Base-by-base conservation (phyloP, 2,888 invertebrate species). In the Tiliacea citrago region DNA sequence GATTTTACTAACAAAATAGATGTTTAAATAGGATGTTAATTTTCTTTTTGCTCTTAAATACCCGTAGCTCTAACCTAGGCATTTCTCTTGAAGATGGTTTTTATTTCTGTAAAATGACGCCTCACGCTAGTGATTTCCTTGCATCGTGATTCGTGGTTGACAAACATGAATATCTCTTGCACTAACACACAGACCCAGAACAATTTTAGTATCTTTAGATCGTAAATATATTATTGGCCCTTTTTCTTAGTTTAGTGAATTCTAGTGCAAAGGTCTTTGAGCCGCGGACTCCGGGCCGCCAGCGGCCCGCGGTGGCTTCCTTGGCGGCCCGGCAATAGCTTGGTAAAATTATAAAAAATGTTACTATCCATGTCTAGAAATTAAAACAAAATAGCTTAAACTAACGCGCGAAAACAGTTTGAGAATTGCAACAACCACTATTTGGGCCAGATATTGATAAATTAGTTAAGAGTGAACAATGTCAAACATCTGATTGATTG, bases 1-100 rank as follows among this genome's bases (percentile, higher is more conserved):
- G 68, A 55, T 49, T 78, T 78, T 29, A 39, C 63, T 45, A 47
- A 55, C 53, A 60, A 62, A 79, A 45, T n/a, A 8, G 10, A 18
- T 51, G 29, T 69, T 75, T 61, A 35, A 60, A 60, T 53, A 3
- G 0, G 16, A 39, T 61, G n/a, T 42, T 55, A 21, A 61, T 18
- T 61, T 47, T 35, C 0, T 24, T 47, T 75, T 61, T 68, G 13
- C 18, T 18, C 0, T 58, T 16, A 29, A 29, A 18, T 0, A 29
- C 16, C n/a, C 5, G 2, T 57, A 21, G 8, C 16, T 1, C 13
- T 2, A 13, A 18, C 7, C 2, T 39, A 21, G 4, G 0, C 0
- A 5, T 29, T 51, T 67, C 1, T 21, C 2, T n/a, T n/a, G n/a
- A n/a, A 21, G 12, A 67, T 13, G 2, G 24, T 68, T 24, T 42